These are phyloP conservation scores for Xanthorhoe designata DNA, from an alignment of 2,888 invertebrate species.

Conservation along the genomic window DNA sequence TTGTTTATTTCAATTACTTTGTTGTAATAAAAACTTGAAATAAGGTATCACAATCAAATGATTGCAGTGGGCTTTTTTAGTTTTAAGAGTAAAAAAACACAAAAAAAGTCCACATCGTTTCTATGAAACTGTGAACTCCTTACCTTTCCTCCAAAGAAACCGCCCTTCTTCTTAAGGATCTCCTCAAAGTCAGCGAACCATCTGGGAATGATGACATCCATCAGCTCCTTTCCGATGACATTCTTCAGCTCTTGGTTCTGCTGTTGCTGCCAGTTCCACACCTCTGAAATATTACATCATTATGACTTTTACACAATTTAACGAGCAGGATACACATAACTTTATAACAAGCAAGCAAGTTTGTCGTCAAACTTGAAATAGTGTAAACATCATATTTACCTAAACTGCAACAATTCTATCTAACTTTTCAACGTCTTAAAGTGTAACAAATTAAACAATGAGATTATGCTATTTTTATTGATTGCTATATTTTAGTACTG, in stretches of 20 bases:
- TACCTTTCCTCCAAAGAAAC: conserved; percentile 50
- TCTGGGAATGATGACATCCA: conserved; percentile 41
- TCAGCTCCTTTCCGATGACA: conserved; percentile 36
- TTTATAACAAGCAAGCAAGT: background rate
- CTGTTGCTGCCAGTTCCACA: conserved; percentile 42
- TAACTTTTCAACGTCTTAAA: too few species aligned
- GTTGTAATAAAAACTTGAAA: too few species aligned
- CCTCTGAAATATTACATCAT: conserved; percentile 34
- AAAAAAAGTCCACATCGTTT: background rate
- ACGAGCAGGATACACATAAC: background rate
- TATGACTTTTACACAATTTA: background rate
- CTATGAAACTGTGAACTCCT: background rate
- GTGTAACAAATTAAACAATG: too few species aligned
- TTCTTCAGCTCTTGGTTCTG: conserved; percentile 39
- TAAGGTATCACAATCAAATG: too few species aligned
- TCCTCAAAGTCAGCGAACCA: conserved; percentile 46
- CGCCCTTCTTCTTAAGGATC: conserved; percentile 45
- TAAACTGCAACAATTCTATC: too few species aligned
- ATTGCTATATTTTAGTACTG: too few species aligned
- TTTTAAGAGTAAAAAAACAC: too few species aligned
- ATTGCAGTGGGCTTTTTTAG: too few species aligned
- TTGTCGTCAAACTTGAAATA: background rate
- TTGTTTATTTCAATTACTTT: too few species aligned
- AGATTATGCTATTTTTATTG: too few species aligned
- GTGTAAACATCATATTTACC: too few species aligned